Base-by-base conservation (phyloP, 2,113 vertebrate species). In the Campylomormyrus numenius region DNA sequence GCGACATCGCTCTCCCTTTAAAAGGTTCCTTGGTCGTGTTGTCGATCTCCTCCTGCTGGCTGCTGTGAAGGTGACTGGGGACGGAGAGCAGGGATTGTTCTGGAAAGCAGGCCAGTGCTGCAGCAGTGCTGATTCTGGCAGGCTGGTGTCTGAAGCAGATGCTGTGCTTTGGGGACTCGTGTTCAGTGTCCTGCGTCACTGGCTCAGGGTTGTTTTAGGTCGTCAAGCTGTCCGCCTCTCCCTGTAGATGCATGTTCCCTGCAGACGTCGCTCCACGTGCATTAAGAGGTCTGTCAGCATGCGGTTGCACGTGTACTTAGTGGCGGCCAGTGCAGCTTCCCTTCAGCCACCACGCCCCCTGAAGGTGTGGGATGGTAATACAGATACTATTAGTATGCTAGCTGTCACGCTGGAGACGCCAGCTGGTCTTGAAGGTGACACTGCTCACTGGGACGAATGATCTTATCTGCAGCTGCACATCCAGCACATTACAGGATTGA, bases 41-140 rank as follows among this genome's bases (percentile, higher is more conserved):
- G 74, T 80, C 35, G 27, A 80, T 19, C 86, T 53, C n/a, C 48
- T 31, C 19, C 27, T 56, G 86, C 49, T 53, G 11, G 15, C 49
- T 56, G 85, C 5, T 13, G 49, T 87, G 86, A 87, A 87, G 86
- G 86, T 56, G 86, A 87, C 86, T 1, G 50, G 45, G 84, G 19
- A n/a, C 10, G 19, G 84, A n/a, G 84, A 49, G 74, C 31, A 21
- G 24, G 48, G 48, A 86, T 86, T 87, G 50, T 50, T 87, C 49
- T 87, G 86, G 86, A 31, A 56, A 49, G 31, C 46, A 17, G 85
- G 49, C n/a, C 11, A n/a, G 53, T 58, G 53, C 53, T 56, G 53
- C 53, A 56, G 53, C 53, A 10, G 31, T 77, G n/a, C 62, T 31
- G 70, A 35, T 35, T 77, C 70, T 39, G 70, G 31, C 31, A 35